A percentile compares a stretch with the other conserved stretches of the same genome.
Conservation (phyloP, 2,888 invertebrate species). For the Oxystoma pomonae region DNA sequence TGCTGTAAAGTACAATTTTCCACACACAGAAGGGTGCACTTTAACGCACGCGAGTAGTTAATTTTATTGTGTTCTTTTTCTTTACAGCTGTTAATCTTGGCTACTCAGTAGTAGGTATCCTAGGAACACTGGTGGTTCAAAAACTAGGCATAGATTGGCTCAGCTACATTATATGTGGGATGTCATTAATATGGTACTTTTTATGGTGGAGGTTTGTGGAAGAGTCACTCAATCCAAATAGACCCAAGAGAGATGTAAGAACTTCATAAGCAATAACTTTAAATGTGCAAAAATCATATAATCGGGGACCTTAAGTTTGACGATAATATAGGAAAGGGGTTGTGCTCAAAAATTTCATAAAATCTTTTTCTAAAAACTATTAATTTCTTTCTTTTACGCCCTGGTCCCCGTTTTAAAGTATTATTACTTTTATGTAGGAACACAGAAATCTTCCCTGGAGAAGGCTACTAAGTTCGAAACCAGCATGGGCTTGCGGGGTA, state of each 20-base stretch:
- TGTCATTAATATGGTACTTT: conserved; percentile 53
- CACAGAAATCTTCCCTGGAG: conserved; percentile 52
- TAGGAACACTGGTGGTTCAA: conserved; percentile 52
- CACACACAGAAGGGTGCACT: too few species aligned
- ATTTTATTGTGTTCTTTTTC: too few species aligned
- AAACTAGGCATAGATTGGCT: conserved; percentile 52
- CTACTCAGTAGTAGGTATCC: conserved; percentile 53
- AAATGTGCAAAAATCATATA: too few species aligned
- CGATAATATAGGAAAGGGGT: too few species aligned
- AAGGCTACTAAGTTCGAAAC: conserved; percentile 51
- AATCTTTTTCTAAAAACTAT: too few species aligned
- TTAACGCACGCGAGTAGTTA: too few species aligned
- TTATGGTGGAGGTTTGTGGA: conserved; percentile 55
- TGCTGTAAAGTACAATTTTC: too few species aligned
- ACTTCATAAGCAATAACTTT: not conserved
- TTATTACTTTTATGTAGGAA: conserved; percentile 38
- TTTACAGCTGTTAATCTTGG: conserved; percentile 54
- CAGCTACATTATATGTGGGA: conserved; percentile 50
- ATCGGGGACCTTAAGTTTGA: too few species aligned
- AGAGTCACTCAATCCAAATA: conserved; percentile 50
- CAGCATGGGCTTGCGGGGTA: conserved; percentile 57
- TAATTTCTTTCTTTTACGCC: too few species aligned
- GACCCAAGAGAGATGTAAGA: conserved; percentile 45
- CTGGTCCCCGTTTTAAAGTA: too few species aligned
- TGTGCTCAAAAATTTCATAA: too few species aligned